Conservation (phyloP, 2,797 vertebrate genomes). For the Chromobotia macracanthus region DNA sequence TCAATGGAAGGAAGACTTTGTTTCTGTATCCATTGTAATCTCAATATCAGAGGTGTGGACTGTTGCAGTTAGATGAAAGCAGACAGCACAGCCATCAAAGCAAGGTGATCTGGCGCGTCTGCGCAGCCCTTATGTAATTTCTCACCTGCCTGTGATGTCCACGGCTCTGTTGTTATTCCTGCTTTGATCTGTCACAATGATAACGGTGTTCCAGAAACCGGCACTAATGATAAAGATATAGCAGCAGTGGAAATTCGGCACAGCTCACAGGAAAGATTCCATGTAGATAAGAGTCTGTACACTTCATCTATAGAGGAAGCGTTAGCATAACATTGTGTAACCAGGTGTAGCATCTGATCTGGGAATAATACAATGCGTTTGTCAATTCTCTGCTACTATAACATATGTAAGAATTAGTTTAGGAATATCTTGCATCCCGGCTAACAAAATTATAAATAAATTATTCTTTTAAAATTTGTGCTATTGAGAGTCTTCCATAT, state of each 20-base stretch:
- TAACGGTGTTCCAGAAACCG: constrained; percentile 59
- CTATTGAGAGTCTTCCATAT: too few relatives aligned
- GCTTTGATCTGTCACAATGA: constrained; percentile 61
- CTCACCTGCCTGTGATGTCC: constrained; percentile 56
- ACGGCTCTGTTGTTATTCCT: constrained; percentile 55
- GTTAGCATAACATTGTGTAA: constrained; percentile 24
- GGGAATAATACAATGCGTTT: not conserved
- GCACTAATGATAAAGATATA: constrained; percentile 64
- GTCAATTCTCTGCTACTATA: not conserved
- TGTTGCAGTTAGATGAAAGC: constrained; percentile 23
- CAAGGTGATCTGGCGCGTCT: constrained; percentile 32
- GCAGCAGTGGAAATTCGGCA: constrained; percentile 61
- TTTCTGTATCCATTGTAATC: constrained; percentile 25
- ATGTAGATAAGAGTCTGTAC: constrained; percentile 52
- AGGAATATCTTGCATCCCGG: too few relatives aligned
- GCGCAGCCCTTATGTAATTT: constrained; percentile 52
- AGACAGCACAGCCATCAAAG: constrained; percentile 30
- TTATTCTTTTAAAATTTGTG: too few relatives aligned
- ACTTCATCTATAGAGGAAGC: constrained; percentile 47
- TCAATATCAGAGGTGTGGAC: constrained; percentile 17
- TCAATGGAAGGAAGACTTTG: constrained; percentile 12
- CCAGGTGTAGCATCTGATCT: constrained; percentile 17
- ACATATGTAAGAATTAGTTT: not conserved
- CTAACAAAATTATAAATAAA: too few relatives aligned
- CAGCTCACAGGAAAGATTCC: constrained; percentile 50